Base-by-base conservation (phyloP, 37 sponge, comb jelly and placozoan species). In the Amphimedon queenslandica region DNA sequence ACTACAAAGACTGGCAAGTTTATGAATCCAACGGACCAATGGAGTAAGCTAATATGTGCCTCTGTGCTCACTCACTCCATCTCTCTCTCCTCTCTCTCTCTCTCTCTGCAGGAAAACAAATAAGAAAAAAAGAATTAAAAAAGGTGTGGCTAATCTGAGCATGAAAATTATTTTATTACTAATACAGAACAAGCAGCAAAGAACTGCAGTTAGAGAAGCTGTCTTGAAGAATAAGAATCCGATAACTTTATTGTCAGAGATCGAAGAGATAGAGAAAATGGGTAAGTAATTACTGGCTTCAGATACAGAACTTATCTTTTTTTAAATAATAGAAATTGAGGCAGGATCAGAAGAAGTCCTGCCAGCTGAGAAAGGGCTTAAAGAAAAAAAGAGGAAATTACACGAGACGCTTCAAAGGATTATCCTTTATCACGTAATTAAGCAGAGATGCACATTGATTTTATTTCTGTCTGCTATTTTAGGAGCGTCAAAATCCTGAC, bases 11-110 rank as follows among this genome's bases (percentile, higher is more conserved):
- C 95, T 66, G 99, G 99, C 25, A 90, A 88, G 64, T 98, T 85
- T 92, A 98, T 98, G 93, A 98, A 98, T 65, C 99, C 99, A 32
- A 94, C 99, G 25, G 99, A 98, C 67, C 99, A 98, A 77, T 93
- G 87, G 76, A 76, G 96, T 93, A 43, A 84, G 90, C 55, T 39
- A 13, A 0, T 28, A 2, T n/a, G n/a, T n/a, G n/a, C n/a, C n/a
- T n/a, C n/a, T n/a, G n/a, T n/a, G n/a, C 47, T 10, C 56, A 8
- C 10, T 11, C 39, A 21, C 18, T 28, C 5, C 21, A 37, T 38
- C 37, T 66, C 4, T 8, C 16, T 34, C 53, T 25, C 3, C 4
- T 42, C 16, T 70, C 21, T 25, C n/a, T 39, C 25, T 23, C 5
- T 66, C 6, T 66, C 21, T 37, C 39, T 66, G 5, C 73, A 86